Base-by-base conservation (phyloP, 2,113 vertebrate genomes). In the Pithys albifrons region DNA sequence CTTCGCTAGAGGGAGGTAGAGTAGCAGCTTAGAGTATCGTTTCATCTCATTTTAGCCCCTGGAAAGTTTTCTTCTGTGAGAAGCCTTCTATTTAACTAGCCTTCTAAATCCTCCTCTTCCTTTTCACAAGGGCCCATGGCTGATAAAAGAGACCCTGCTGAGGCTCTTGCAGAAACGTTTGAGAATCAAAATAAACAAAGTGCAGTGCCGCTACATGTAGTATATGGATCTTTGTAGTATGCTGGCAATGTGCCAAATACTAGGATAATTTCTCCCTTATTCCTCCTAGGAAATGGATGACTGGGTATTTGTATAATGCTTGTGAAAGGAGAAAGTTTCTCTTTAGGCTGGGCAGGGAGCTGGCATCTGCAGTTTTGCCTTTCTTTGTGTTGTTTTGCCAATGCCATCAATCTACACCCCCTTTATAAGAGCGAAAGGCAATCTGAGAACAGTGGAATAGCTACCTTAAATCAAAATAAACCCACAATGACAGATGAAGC, bases 191-290 rank as follows among this genome's bases (percentile, higher is more conserved):
- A 65, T 33, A 75, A 10, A 67, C 54, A 37, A 69, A 89, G 73
- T 10, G 17, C 20, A 23, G 61, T 35, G 80, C 76, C 6, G n/a
- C 48, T 33, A 33, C 3, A 20, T 52, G 46, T 29, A 29, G 41
- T 48, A 9, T 67, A 35, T n/a, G 54, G 66, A 88, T 58, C 82
- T 54, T 74, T 79, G 66, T 10, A 66, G 81, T 79, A 78, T 17
- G 6, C n/a, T 54, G 93, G 95, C 70, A 49, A 14, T 0, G 0
- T 49, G 65, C 88, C 85, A 82, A 19, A 7, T 43, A 37, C 67
- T 7, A 29, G 61, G 65, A 92, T 92, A 96, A 96, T 90, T 94
- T 87, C 57, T 71, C 51, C 67, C 66, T 94, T 96, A 86, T 89
- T 96, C 46, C 43, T 77, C 61, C 59, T 37, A 74, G 54, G 85